A percentile compares a stretch with the other conserved stretches of the same genome.
Evolutionary conservation across 2,888 invertebrate species (phyloP).

Genomic region (Orchestes rusci): DNA sequence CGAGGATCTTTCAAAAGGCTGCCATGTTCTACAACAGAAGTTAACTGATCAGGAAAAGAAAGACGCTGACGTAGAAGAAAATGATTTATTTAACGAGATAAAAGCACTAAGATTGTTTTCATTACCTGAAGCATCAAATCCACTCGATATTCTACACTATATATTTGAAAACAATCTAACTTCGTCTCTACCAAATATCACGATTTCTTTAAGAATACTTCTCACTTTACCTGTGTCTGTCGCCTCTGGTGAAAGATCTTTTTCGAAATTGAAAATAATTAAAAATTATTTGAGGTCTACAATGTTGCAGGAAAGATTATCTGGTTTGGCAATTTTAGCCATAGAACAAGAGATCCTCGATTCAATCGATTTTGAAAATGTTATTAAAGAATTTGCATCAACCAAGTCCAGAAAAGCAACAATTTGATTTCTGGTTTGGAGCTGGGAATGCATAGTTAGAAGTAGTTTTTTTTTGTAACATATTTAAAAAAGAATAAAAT

Average conservation of each 20-base stretch:
- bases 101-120: background rate
- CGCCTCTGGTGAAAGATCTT: background rate
- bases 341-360: conserved; percentile 2
- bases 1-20: background rate
- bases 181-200: too few species aligned
- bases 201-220: background rate
- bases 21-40: background rate
- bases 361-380: background rate
- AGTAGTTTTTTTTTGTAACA: too few species aligned
- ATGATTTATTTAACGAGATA: conserved; percentile 3
- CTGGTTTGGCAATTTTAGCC: background rate
- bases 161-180: conserved; percentile 1
- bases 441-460: too few species aligned
- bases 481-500: too few species aligned
- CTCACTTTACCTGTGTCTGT: conserved; percentile 1
- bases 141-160: conserved; percentile 1
- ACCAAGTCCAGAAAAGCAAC: too few species aligned
- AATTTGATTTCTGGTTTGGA: too few species aligned
- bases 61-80: too few species aligned
- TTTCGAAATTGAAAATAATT: background rate
- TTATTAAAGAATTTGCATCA: conserved; percentile 4
- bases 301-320: conserved; percentile 2
- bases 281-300: conserved; percentile 5
- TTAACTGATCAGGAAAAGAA: too few species aligned
- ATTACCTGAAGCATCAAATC: too few species aligned